A percentile compares a stretch with the other conserved stretches of the same genome.
Evolutionary conservation across 2,113 vertebrate species (phyloP).

Genomic region (Nipponia nippon): DNA sequence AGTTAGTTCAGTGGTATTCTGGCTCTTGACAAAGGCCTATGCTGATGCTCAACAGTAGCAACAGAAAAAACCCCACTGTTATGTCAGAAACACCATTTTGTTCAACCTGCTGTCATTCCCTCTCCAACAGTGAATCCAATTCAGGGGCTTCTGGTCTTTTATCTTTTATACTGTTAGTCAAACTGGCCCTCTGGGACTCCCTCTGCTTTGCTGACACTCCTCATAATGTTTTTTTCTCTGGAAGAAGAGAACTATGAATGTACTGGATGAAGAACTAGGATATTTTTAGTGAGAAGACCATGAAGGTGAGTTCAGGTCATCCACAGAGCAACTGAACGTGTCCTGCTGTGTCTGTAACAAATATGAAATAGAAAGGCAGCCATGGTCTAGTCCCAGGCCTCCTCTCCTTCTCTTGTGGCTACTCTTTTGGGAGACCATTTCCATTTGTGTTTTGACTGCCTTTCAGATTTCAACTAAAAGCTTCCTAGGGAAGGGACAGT

Average conservation of each 20-base stretch:
- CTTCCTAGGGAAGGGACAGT: background rate
- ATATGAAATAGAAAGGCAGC: background rate
- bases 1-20: background rate
- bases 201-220: background rate
- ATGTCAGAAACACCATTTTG: background rate
- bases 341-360: background rate
- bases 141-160: background rate
- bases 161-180: background rate
- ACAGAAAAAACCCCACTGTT: background rate
- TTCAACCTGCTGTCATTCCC: background rate
- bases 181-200: background rate
- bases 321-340: background rate
- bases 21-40: background rate
- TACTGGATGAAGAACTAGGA: background rate
- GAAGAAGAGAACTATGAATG: background rate
- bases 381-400: background rate
- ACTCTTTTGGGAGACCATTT: background rate
- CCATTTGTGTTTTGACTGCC: background rate
- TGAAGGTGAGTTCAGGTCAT: background rate
- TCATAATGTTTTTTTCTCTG: background rate
- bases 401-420: background rate
- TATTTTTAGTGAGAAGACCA: background rate
- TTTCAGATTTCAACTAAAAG: background rate
- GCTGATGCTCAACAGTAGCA: background rate
- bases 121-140: background rate